Evolutionary conservation across 2,888 invertebrate species (phyloP).

Genomic region (Euzetes globulus): DNA sequence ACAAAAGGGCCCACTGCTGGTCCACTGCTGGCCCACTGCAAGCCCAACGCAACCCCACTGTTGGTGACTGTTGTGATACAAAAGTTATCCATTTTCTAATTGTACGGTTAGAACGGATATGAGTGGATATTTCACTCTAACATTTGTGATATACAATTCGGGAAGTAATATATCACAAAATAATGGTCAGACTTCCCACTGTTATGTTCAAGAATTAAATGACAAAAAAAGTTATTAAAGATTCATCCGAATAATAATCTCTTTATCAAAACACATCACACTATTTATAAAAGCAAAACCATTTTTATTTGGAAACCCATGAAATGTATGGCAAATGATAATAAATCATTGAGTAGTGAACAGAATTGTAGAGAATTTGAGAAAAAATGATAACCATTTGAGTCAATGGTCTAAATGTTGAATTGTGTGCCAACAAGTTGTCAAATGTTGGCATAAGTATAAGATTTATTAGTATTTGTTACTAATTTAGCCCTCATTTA

Average conservation of each 20-base stretch:
- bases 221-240: slow-evolving; percentile 27
- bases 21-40: neutral
- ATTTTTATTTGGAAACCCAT: neutral
- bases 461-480: slow-evolving; percentile 5
- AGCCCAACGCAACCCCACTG: neutral
- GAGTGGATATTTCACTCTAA: slow-evolving; percentile 17
- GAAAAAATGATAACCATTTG: too few relatives aligned
- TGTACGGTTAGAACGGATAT: slow-evolving; percentile 23
- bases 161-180: slow-evolving; percentile 30
- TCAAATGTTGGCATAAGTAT: neutral
- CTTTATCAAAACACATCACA: neutral
- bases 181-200: slow-evolving; percentile 28
- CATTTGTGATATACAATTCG: slow-evolving; percentile 7
- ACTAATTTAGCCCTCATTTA: neutral
- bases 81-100: slow-evolving; percentile 30
- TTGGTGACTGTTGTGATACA: slow-evolving; percentile 1
- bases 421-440: slow-evolving; percentile 17
- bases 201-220: slow-evolving; percentile 24
- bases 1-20: slow-evolving; percentile 20
- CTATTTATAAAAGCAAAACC: neutral
- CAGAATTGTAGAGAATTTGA: neutral
- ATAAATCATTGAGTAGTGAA: neutral
- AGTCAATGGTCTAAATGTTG: neutral
- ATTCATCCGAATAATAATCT: slow-evolving; percentile 10
- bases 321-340: neutral